Conservation (phyloP, 2,888 invertebrate species). For the Microctonus aethiopoides region DNA sequence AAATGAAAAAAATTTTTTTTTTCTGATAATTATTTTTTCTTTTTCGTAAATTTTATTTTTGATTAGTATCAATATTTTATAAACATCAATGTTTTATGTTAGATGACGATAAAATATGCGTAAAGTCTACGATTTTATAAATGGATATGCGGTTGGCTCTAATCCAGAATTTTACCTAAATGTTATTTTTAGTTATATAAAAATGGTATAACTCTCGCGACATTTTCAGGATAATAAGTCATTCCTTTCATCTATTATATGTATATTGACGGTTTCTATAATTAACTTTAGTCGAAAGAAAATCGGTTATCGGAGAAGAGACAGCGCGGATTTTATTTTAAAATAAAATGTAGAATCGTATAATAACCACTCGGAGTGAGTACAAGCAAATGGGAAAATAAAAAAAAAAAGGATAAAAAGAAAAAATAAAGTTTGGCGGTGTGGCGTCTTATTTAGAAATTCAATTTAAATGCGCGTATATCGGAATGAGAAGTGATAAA, state of each 20-base stretch:
- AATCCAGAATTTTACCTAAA: conserved; percentile 37
- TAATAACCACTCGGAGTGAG: too few species aligned
- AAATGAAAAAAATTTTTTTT: too few species aligned
- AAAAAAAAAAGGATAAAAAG: too few species aligned
- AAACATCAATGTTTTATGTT: background rate
- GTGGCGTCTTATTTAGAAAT: conserved; percentile 50
- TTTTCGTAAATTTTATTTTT: too few species aligned
- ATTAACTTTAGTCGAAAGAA: conserved; percentile 57
- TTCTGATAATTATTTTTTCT: too few species aligned
- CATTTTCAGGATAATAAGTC: conserved; percentile 41
- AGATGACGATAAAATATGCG: background rate
- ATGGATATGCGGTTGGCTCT: conserved; percentile 37
- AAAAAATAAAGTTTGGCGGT: too few species aligned
- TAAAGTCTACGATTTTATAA: conserved; percentile 21
- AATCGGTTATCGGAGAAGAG: conserved; percentile 57
- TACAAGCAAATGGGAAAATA: too few species aligned
- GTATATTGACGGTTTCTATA: conserved; percentile 59
- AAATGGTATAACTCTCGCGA: conserved; percentile 9
- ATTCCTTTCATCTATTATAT: conserved; percentile 18
- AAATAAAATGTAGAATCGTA: conserved; percentile 1
- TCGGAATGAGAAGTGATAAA: background rate
- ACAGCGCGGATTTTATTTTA: conserved; percentile 11
- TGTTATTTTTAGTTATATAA: background rate
- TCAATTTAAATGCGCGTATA: conserved; percentile 54
- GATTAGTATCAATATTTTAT: background rate